A percentile compares a stretch with the other conserved stretches of the same genome.
phyloP scores from a whole-genome alignment of 2,797 vertebrate species.

The Fistularia commersonii region DNA sequence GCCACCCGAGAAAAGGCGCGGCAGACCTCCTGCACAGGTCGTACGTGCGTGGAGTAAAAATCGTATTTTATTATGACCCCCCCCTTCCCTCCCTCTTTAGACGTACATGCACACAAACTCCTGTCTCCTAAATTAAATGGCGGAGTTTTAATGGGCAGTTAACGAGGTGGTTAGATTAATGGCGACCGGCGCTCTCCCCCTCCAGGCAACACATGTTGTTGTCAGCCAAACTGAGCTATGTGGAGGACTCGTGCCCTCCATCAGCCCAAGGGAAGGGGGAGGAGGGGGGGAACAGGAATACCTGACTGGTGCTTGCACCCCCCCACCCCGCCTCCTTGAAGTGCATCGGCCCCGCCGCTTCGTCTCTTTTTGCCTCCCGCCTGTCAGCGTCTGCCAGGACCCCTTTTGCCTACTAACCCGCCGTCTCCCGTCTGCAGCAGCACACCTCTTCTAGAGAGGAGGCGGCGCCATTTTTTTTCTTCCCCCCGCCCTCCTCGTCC shows the following conservation, averaged over 20 bases:
- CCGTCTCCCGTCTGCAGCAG: constrained; percentile 43
- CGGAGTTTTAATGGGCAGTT: constrained; percentile 66
- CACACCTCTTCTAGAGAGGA: constrained; percentile 44
- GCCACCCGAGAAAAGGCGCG: too few species aligned
- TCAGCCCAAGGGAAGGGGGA: constrained; percentile 16
- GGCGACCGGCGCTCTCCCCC: constrained; percentile 43
- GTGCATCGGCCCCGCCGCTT: constrained; percentile 67
- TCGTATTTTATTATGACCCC: neutral
- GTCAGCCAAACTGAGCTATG: constrained; percentile 57
- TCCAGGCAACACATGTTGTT: constrained; percentile 60
- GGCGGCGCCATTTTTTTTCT: constrained; percentile 29
- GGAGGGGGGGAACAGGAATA: constrained; percentile 12
- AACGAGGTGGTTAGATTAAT: constrained; percentile 68
- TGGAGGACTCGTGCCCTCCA: constrained; percentile 39
- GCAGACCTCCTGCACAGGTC: too few species aligned
- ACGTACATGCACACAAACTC: constrained; percentile 42
- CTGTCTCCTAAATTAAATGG: constrained; percentile 55
- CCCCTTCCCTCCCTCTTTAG: constrained; percentile 13
- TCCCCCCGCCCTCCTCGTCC: constrained; percentile 25
- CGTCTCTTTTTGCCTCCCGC: constrained; percentile 41
- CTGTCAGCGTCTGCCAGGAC: constrained; percentile 38
- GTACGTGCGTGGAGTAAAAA: neutral
- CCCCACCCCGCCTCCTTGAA: constrained; percentile 7
- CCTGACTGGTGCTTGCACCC: constrained; percentile 16
- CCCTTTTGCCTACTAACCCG: constrained; percentile 43